Evolutionary conservation across 1,140 invertebrate species (phyloP).

Genomic region (Drosophila takahashii): DNA sequence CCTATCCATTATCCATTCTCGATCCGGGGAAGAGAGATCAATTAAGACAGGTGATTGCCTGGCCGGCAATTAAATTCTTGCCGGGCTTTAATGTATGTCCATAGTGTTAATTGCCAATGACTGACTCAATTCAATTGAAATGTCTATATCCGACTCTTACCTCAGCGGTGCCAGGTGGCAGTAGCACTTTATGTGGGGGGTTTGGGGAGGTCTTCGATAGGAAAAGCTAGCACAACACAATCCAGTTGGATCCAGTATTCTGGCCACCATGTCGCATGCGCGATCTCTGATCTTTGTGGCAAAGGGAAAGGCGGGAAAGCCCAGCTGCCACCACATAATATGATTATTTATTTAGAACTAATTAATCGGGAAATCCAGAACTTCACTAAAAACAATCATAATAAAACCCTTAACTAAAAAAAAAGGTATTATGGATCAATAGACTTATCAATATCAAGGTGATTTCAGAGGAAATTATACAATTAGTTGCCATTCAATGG

Average conservation of each 20-base stretch:
- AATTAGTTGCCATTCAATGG: not conserved
- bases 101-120: slow-evolving; percentile 60
- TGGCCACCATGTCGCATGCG: slow-evolving; percentile 11
- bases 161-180: slow-evolving; percentile 16
- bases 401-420: too few species aligned
- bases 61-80: slow-evolving; percentile 50
- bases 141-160: slow-evolving; percentile 47
- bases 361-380: too few species aligned
- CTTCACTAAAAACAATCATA: too few species aligned
- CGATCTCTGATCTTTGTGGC: not conserved
- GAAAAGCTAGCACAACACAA: slow-evolving; percentile 15
- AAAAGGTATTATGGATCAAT: too few species aligned
- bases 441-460: not conserved
- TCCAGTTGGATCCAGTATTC: slow-evolving; percentile 36
- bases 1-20: slow-evolving; percentile 1
- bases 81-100: slow-evolving; percentile 41
- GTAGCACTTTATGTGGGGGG: not conserved
- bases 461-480: slow-evolving; percentile 1
- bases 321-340: not conserved
- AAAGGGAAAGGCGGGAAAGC: slow-evolving; percentile 4
- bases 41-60: slow-evolving; percentile 43
- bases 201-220: not conserved
- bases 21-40: slow-evolving; percentile 16
- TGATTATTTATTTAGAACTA: not conserved
- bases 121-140: slow-evolving; percentile 54